These are phyloP conservation scores for Uropetala carovei DNA, from an alignment of 2,888 invertebrate species.

Conservation along the genomic window DNA sequence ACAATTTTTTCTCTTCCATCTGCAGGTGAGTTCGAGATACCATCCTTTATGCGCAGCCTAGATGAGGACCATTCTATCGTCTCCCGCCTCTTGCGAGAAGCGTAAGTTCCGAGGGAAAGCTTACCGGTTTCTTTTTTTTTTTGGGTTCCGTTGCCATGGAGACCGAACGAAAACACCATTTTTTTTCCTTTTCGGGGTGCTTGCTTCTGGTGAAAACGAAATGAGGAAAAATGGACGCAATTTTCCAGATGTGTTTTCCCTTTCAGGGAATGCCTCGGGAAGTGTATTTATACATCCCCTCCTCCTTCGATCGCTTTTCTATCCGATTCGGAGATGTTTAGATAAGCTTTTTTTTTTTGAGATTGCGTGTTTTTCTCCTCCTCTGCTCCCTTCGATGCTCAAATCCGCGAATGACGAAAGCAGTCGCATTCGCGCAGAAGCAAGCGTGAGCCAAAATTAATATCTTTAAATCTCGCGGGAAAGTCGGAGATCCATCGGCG, in stretches of 20 bases:
- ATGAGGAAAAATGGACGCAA: background rate
- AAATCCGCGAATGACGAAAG: too few species aligned
- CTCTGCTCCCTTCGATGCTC: too few species aligned
- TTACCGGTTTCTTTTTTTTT: too few species aligned
- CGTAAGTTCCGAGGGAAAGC: too few species aligned
- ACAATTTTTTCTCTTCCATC: background rate
- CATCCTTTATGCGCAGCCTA: background rate
- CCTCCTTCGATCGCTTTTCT: background rate
- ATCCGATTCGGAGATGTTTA: background rate
- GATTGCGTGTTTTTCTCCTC: too few species aligned
- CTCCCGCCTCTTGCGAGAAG: too few species aligned
- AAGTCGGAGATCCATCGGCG: too few species aligned
- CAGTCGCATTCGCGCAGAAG: too few species aligned
- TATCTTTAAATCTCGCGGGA: too few species aligned
- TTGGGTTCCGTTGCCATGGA: background rate
- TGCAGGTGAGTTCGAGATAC: background rate
- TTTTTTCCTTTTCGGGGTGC: background rate
- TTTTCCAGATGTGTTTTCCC: conserved; percentile 5
- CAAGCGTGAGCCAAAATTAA: too few species aligned
- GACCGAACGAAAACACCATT: background rate
- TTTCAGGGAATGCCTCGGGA: background rate
- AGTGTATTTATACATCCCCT: background rate
- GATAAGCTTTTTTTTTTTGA: background rate
- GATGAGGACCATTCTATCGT: too few species aligned
- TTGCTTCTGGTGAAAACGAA: background rate